phyloP scores from a whole-genome alignment of 2,797 vertebrate genomes.

The Sebastes iracundus region DNA sequence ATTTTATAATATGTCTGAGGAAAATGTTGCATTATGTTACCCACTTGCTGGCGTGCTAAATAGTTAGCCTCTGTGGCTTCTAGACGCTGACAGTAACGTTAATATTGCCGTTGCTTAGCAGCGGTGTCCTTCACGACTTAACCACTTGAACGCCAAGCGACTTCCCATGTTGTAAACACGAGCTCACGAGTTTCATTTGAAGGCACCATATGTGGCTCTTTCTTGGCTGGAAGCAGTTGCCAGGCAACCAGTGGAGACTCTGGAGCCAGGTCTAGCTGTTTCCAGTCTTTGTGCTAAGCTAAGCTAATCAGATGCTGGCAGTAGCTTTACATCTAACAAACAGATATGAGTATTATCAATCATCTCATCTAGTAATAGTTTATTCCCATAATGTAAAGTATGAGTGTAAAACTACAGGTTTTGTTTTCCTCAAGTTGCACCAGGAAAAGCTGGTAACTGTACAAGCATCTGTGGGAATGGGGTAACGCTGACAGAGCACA shows the following conservation, averaged over 20 bases:
- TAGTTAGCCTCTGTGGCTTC: too few relatives aligned
- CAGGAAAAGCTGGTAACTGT: constrained; percentile 28
- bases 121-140: too few relatives aligned
- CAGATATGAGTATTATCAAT: background rate
- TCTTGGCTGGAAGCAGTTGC: background rate
- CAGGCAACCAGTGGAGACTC: background rate
- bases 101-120: too few relatives aligned
- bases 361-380: background rate
- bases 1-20: too few relatives aligned
- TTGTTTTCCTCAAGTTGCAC: constrained; percentile 12
- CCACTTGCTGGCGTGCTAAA: too few relatives aligned
- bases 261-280: background rate
- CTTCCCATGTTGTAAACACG: too few relatives aligned
- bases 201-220: background rate
- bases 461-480: constrained; percentile 14
- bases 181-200: background rate
- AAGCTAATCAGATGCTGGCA: background rate
- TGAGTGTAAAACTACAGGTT: background rate
- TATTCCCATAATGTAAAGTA: background rate
- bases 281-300: background rate
- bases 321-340: background rate
- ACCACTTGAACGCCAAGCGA: too few relatives aligned
- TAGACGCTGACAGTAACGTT: too few relatives aligned
- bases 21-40: too few relatives aligned
- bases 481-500: constrained; percentile 44